Evolutionary conservation across 2,113 vertebrate species (phyloP).

Genomic region (Proterorhinus semilunaris): DNA sequence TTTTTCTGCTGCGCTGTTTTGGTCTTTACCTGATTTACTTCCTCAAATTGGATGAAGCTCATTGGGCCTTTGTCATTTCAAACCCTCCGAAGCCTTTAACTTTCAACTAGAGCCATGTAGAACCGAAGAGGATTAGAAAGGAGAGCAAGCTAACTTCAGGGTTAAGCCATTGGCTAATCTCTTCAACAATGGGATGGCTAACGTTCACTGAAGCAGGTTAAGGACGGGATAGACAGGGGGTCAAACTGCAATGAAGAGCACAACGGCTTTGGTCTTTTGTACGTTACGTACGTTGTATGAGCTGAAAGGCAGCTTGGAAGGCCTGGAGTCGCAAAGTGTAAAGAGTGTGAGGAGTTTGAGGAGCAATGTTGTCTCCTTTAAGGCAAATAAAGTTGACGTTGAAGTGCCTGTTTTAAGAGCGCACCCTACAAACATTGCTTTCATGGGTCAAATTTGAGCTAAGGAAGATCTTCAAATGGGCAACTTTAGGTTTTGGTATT

Average conservation of each 20-base stretch:
- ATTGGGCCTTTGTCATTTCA: too few relatives aligned
- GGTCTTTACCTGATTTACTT: too few relatives aligned
- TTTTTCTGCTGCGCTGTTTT: background rate
- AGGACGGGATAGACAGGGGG: background rate
- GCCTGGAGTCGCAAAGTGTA: background rate
- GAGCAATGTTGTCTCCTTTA: background rate
- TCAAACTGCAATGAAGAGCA: too few relatives aligned
- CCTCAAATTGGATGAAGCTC: too few relatives aligned
- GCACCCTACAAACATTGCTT: too few relatives aligned
- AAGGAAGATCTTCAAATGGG: too few relatives aligned
- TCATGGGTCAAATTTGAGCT: too few relatives aligned
- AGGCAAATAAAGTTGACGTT: too few relatives aligned
- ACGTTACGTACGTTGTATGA: too few relatives aligned
- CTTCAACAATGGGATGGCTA: background rate
- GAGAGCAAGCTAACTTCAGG: background rate
- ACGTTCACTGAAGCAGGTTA: background rate
- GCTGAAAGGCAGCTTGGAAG: background rate
- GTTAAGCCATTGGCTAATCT: conserved; percentile 1
- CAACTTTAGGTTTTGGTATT: too few relatives aligned
- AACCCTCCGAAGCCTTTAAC: background rate
- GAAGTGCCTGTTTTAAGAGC: too few relatives aligned
- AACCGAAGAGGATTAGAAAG: background rate
- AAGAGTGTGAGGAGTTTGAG: background rate
- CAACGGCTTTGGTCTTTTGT: too few relatives aligned
- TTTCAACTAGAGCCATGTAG: conserved; percentile 1